phyloP scores from a whole-genome alignment of 2,888 invertebrate genomes.

The Chloroclysta siterata region DNA sequence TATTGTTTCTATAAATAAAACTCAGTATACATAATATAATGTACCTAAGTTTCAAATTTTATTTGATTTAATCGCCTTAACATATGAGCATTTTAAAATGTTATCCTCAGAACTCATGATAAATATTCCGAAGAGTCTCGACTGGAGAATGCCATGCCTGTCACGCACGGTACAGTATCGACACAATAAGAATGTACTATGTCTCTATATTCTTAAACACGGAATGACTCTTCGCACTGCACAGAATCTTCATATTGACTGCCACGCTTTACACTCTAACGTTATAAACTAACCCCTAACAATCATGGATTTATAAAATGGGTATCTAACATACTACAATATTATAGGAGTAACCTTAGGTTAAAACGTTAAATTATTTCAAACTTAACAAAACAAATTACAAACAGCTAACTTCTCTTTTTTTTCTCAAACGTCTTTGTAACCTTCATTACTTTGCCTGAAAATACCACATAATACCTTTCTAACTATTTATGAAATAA shows the following conservation, averaged over 20 bases:
- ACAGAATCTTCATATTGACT: conserved; percentile 28
- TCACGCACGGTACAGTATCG: conserved; percentile 16
- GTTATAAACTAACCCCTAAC: conserved; percentile 3
- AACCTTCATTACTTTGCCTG: too few species aligned
- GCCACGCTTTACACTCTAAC: conserved; percentile 19
- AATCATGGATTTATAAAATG: not conserved
- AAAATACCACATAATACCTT: too few species aligned
- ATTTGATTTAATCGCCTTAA: not conserved
- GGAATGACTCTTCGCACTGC: conserved; percentile 14
- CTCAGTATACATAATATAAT: too few species aligned
- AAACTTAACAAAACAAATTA: too few species aligned
- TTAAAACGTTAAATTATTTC: too few species aligned
- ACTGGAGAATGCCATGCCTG: conserved; percentile 17
- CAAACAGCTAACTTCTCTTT: too few species aligned
- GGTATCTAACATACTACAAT: not conserved
- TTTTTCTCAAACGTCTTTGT: too few species aligned
- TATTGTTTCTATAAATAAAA: too few species aligned
- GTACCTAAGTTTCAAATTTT: too few species aligned
- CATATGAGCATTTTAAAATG: not conserved
- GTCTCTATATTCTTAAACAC: conserved; percentile 6
- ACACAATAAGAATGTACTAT: conserved; percentile 15
- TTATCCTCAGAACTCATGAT: conserved; percentile 14
- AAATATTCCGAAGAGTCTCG: conserved; percentile 24
- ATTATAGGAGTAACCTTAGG: too few species aligned
- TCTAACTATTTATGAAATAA: too few species aligned